These are phyloP conservation scores for Microcebus lehilahytsara DNA, from an alignment of 2,113 vertebrate species.

Conservation along the genomic window DNA sequence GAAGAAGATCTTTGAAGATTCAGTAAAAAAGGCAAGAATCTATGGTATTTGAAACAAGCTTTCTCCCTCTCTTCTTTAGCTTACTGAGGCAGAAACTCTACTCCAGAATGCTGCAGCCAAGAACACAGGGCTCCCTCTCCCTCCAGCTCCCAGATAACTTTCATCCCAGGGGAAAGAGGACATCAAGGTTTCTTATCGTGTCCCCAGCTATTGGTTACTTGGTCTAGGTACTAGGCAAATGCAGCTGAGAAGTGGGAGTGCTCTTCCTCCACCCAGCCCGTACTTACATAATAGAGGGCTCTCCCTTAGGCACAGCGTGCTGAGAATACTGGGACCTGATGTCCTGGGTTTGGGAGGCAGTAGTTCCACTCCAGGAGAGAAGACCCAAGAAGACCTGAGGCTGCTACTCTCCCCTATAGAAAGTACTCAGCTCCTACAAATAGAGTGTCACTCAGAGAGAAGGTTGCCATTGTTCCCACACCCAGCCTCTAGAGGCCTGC, in stretches of 20 bases:
- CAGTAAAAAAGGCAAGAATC: not conserved
- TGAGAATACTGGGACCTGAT: not conserved
- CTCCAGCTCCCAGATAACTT: not conserved
- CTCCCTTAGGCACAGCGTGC: not conserved
- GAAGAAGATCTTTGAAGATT: not conserved
- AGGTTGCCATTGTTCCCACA: not conserved
- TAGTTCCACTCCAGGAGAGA: not conserved
- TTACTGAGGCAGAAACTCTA: not conserved
- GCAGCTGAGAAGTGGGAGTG: not conserved
- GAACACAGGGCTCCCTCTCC: not conserved
- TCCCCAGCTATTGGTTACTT: not conserved
- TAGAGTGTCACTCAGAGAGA: not conserved
- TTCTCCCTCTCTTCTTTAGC: not conserved
- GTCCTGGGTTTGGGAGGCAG: not conserved
- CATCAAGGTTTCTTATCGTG: not conserved
- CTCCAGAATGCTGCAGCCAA: not conserved
- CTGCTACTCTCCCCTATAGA: not conserved
- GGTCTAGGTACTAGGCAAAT: not conserved
- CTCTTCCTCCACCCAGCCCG: not conserved
- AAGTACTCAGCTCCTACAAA: not conserved
- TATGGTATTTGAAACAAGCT: not conserved
- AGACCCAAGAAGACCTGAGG: not conserved
- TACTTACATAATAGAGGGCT: not conserved
- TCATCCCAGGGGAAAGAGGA: not conserved
- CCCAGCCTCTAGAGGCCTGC: not conserved